Conservation (phyloP, 2,113 vertebrate species). For the Dermatemys mawii region DNA sequence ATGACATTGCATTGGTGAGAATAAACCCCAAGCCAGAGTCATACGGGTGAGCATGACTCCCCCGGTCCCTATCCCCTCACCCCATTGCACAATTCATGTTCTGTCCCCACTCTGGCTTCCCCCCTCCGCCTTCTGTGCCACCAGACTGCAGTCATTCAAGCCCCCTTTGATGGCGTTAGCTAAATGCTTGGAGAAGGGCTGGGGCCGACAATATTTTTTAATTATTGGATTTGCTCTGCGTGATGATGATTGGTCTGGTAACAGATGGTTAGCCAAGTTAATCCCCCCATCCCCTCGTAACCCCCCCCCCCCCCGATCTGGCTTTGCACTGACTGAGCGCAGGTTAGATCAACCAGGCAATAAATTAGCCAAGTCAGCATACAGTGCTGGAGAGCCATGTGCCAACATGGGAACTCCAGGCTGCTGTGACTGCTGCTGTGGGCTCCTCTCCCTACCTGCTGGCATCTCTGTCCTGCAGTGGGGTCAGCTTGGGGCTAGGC, state of each 20-base stretch:
- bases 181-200: background rate
- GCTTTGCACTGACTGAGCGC: constrained; percentile 15
- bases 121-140: background rate
- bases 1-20: background rate
- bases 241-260: constrained; percentile 56
- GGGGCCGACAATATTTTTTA: constrained; percentile 52
- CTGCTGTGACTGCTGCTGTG: background rate
- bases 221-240: constrained; percentile 67
- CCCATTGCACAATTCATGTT: background rate
- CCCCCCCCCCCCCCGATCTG: constrained; percentile 35
- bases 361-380: constrained; percentile 54
- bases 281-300: constrained; percentile 27
- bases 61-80: background rate
- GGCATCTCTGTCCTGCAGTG: background rate
- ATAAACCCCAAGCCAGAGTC: background rate
- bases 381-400: background rate
- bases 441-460: background rate
- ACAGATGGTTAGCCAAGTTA: constrained; percentile 74
- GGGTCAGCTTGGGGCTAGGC: background rate
- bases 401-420: background rate
- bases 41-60: background rate
- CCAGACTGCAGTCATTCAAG: background rate
- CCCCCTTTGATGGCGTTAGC: background rate
- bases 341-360: background rate
- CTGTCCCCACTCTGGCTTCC: background rate